A percentile compares a stretch with the other conserved stretches of the same genome.
phyloP scores from a whole-genome alignment of 2,797 vertebrate species.

The Melanotaenia pygmaea region DNA sequence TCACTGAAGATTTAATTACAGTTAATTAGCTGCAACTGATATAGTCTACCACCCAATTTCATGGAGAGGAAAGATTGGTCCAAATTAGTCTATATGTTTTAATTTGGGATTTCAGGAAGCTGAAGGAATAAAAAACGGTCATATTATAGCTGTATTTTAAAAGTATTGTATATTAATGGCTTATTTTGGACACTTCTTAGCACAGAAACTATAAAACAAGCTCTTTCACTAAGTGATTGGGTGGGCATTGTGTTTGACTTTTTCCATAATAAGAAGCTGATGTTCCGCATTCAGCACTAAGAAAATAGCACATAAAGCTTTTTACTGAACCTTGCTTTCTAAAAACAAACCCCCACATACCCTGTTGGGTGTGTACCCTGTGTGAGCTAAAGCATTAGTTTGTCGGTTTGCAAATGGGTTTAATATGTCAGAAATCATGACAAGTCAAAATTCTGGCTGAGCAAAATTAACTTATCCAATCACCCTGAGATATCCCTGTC shows the following conservation, averaged over 20 bases:
- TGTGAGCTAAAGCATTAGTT: background rate
- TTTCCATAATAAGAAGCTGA: background rate
- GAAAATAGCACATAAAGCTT: background rate
- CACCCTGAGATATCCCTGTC: conserved; percentile 20
- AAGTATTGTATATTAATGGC: background rate
- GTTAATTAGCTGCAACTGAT: conserved; percentile 6
- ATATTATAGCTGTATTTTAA: background rate
- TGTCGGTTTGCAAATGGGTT: background rate
- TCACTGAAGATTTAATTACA: conserved; percentile 8
- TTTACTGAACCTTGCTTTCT: no score
- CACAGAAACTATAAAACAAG: background rate
- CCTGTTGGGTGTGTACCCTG: background rate
- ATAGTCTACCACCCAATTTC: background rate
- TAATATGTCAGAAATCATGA: background rate
- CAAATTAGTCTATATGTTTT: conserved; percentile 6
- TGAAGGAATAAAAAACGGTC: background rate
- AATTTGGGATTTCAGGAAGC: background rate
- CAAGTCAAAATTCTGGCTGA: background rate
- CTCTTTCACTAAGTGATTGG: background rate
- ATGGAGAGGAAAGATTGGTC: background rate
- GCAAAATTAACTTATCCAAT: conserved; percentile 33
- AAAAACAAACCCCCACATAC: background rate
- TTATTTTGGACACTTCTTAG: background rate
- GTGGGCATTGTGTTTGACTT: background rate
- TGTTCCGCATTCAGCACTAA: no score